Conservation (phyloP, 2,113 vertebrate species). For the Notothenia rossii region DNA sequence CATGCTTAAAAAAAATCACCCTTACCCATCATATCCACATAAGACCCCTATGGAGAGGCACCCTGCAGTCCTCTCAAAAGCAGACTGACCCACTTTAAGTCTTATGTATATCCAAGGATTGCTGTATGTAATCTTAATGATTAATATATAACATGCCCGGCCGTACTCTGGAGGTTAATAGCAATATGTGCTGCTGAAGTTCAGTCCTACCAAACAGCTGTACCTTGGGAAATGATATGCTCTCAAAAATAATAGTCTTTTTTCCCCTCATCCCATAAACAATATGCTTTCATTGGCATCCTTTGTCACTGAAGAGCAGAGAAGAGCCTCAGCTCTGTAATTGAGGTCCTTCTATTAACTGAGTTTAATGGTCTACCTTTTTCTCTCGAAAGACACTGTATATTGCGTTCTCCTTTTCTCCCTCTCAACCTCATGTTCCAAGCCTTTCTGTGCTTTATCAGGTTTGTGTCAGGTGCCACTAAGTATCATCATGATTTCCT, state of each 20-base stretch:
- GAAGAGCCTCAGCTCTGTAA: not conserved
- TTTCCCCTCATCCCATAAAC: not conserved
- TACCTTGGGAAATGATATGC: conserved; percentile 22
- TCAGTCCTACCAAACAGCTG: conserved; percentile 1
- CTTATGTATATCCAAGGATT: conserved; percentile 47
- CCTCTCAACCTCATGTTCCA: not conserved
- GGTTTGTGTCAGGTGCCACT: not conserved
- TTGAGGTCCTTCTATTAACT: not conserved
- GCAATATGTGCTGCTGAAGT: conserved; percentile 47
- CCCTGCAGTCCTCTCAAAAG: conserved; percentile 18
- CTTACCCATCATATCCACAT: conserved; percentile 1
- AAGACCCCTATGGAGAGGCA: conserved; percentile 6
- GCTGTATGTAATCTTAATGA: conserved; percentile 60
- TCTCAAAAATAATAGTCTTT: conserved; percentile 24
- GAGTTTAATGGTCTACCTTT: not conserved
- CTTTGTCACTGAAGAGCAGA: not conserved
- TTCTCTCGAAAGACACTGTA: not conserved
- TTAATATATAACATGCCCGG: conserved; percentile 68
- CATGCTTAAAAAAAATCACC: not conserved
- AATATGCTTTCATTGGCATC: conserved; percentile 18
- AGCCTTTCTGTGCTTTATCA: not conserved
- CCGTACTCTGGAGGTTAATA: conserved; percentile 44
- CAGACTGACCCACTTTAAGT: conserved; percentile 66
- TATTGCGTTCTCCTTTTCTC: not conserved
- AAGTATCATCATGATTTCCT: not conserved